phyloP scores from a whole-genome alignment of 1,140 invertebrate genomes.

The Ceratosolen fusciceps region DNA sequence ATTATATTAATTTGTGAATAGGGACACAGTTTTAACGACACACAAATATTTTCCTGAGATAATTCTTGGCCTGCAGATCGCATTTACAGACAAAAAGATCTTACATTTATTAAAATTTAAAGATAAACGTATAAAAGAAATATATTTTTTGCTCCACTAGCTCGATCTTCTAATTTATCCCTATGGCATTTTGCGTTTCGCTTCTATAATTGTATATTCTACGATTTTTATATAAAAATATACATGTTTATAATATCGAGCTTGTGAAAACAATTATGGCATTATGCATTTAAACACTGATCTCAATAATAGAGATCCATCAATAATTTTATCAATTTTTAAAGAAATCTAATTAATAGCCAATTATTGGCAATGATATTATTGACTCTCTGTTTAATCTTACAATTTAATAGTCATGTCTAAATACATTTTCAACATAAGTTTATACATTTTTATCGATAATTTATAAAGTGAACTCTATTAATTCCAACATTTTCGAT shows the following conservation, averaged over 20 bases:
- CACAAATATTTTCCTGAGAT: slow-evolving; percentile 44
- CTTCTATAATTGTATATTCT: not conserved
- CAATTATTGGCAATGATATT: slow-evolving; percentile 2
- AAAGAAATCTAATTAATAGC: slow-evolving; percentile 23
- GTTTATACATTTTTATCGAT: not conserved
- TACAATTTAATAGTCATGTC: not conserved
- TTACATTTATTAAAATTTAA: slow-evolving; percentile 25
- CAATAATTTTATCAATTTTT: slow-evolving; percentile 19
- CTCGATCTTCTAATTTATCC: slow-evolving; percentile 5
- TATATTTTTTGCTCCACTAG: not conserved
- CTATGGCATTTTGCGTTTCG: not conserved
- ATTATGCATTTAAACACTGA: slow-evolving; percentile 36
- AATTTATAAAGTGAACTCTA: not conserved
- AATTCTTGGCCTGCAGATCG: slow-evolving; percentile 2
- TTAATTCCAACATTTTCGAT: slow-evolving; percentile 3
- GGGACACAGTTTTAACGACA: slow-evolving; percentile 25
- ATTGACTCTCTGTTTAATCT: slow-evolving; percentile 24
- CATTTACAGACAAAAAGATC: not conserved
- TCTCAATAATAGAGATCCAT: slow-evolving; percentile 28
- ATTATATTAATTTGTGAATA: not conserved
- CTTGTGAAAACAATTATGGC: slow-evolving; percentile 39
- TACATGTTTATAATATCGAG: slow-evolving; percentile 22
- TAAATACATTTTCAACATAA: slow-evolving; percentile 2
- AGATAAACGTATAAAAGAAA: slow-evolving; percentile 34
- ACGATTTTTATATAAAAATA: slow-evolving; percentile 45